phyloP scores from a whole-genome alignment of 2,888 invertebrate genomes.

The Hypomecis punctinalis region DNA sequence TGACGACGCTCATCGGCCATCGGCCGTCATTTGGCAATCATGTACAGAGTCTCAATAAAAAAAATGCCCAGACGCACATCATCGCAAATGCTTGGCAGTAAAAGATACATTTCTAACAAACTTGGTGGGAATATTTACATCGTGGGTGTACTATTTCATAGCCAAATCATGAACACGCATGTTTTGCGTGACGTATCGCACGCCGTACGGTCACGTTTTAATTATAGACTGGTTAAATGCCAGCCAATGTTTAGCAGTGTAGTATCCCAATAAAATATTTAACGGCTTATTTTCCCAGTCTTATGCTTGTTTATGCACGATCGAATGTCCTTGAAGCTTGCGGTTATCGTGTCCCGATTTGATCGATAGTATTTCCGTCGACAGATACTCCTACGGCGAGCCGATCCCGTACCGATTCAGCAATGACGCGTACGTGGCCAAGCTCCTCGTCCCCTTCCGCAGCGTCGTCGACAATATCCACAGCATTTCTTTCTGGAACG shows the following conservation, averaged over 20 bases:
- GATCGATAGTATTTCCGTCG: conserved; percentile 36
- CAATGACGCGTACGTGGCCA: conserved; percentile 90
- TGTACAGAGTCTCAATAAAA: conserved; percentile 38
- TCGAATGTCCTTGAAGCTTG: conserved; percentile 28
- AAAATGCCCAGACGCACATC: conserved; percentile 37
- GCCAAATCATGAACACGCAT: conserved; percentile 61
- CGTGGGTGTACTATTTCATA: conserved; percentile 67
- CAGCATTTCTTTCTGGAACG: conserved; percentile 87
- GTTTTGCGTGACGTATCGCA: conserved; percentile 59
- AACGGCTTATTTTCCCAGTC: conserved; percentile 64
- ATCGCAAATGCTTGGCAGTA: conserved; percentile 44
- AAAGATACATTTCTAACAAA: conserved; percentile 41
- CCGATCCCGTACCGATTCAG: conserved; percentile 86
- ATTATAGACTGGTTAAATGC: conserved; percentile 79
- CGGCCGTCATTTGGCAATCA: conserved; percentile 68
- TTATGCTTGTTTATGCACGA: conserved; percentile 30
- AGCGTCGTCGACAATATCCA: conserved; percentile 86
- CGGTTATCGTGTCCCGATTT: conserved; percentile 20
- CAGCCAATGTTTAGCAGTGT: conserved; percentile 69
- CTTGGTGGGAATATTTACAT: conserved; percentile 50
- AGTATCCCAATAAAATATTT: conserved; percentile 64
- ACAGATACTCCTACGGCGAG: conserved; percentile 83
- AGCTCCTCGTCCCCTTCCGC: conserved; percentile 87
- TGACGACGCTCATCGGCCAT: conserved; percentile 56
- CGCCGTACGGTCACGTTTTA: conserved; percentile 63